Conservation (phyloP, 2,797 vertebrate species). For the Tenualosa ilisha region DNA sequence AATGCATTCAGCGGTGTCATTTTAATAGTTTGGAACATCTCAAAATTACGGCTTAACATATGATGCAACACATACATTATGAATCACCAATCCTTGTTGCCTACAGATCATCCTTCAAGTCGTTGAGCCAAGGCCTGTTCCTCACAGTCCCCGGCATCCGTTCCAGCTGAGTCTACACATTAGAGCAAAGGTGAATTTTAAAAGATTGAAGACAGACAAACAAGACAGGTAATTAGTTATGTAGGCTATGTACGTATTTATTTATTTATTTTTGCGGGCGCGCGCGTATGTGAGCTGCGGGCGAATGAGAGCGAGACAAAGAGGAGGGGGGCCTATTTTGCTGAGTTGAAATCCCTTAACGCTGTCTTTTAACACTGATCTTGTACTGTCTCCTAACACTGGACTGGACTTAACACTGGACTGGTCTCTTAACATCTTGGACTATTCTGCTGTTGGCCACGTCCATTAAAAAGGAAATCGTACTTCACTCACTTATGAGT, state of each 20-base stretch:
- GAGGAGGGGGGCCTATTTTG: too few species aligned
- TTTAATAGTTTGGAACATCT: neutral
- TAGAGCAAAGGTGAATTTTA: constrained; percentile 69
- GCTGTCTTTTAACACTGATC: too few species aligned
- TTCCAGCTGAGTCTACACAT: constrained; percentile 50
- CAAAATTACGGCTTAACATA: neutral
- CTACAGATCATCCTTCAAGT: neutral
- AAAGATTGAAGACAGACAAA: constrained; percentile 65
- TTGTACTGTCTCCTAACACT: too few species aligned
- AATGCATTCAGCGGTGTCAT: neutral
- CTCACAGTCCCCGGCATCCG: neutral
- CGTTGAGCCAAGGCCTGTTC: neutral
- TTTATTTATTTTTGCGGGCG: too few species aligned
- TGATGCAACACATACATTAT: neutral
- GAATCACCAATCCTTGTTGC: neutral
- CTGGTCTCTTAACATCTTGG: too few species aligned
- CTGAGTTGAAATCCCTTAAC: too few species aligned
- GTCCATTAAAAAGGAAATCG: too few species aligned
- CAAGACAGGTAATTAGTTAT: constrained; percentile 66
- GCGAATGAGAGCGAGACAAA: too few species aligned
- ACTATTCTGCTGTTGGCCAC: too few species aligned
- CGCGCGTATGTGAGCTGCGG: too few species aligned
- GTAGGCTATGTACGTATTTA: neutral
- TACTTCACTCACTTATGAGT: too few species aligned
- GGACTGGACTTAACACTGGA: too few species aligned